Percentiles rank a stretch among this genome's conserved stretches.
Evolutionary conservation across 2,113 vertebrate genomes (phyloP).

Genomic region (Oryzias javanicus): DNA sequence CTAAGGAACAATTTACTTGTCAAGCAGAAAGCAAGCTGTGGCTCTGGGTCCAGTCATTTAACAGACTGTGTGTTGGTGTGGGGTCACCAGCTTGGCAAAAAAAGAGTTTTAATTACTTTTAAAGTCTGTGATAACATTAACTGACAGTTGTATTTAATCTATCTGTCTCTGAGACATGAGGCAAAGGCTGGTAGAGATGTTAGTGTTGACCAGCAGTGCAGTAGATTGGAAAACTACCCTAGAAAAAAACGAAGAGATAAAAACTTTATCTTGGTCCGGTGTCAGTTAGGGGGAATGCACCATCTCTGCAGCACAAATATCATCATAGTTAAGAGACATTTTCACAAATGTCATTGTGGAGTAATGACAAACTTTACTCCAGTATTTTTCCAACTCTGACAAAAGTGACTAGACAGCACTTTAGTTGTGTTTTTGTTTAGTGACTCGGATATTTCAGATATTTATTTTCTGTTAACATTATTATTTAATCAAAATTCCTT

Average conservation of each 20-base stretch:
- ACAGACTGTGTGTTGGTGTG: constrained; percentile 23
- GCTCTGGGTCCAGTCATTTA: constrained; percentile 32
- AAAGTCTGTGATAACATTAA: constrained; percentile 25
- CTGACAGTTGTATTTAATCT: constrained; percentile 15
- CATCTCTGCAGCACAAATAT: too few species aligned
- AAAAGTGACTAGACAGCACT: not conserved
- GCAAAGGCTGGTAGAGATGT: too few species aligned
- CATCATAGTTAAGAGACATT: constrained; percentile 10
- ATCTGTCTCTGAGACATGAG: too few species aligned
- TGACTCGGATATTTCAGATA: too few species aligned
- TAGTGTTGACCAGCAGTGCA: too few species aligned
- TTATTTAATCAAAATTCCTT: too few species aligned
- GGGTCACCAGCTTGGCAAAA: constrained; percentile 29
- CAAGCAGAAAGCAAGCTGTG: constrained; percentile 41
- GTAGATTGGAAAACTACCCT: too few species aligned
- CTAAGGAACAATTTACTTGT: constrained; percentile 73
- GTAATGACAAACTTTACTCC: constrained; percentile 5
- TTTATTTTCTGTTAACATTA: too few species aligned
- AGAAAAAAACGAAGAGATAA: too few species aligned
- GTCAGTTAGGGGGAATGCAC: too few species aligned
- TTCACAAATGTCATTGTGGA: constrained; percentile 23
- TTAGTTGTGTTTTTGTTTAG: not conserved
- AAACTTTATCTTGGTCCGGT: too few species aligned
- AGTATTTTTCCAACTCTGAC: not conserved
- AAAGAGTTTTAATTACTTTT: constrained; percentile 47